These are phyloP conservation scores for Macroteleia sp. DNA, from an alignment of 2,888 invertebrate genomes.

Conservation along the genomic window DNA sequence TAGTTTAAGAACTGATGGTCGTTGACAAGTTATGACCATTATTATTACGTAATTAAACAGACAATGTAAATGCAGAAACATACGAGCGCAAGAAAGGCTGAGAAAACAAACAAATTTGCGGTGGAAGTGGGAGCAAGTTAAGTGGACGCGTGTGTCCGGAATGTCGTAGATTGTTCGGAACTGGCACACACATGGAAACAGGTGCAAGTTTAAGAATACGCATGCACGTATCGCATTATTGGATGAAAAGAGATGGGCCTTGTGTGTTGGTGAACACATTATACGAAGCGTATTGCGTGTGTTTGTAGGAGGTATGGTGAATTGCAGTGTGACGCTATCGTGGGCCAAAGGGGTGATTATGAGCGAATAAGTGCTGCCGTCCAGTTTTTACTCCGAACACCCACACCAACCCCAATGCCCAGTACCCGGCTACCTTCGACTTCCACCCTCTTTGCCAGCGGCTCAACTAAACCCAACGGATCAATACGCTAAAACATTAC, in stretches of 20 bases:
- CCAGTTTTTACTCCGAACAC: too few relatives aligned
- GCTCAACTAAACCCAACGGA: constrained; percentile 79
- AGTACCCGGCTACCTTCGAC: constrained; percentile 67
- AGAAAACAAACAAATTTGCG: too few relatives aligned
- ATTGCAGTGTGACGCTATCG: constrained; percentile 68
- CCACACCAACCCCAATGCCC: constrained; percentile 59
- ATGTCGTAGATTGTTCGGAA: constrained; percentile 16
- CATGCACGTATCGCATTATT: constrained; percentile 38
- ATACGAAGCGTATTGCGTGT: constrained; percentile 46
- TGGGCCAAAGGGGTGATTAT: constrained; percentile 78
- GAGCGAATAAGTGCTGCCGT: constrained; percentile 82
- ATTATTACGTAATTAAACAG: too few relatives aligned
- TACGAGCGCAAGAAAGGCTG: too few relatives aligned
- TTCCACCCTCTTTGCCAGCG: constrained; percentile 70
- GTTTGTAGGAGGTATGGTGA: constrained; percentile 49
- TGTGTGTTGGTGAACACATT: constrained; percentile 49
- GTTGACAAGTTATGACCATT: too few relatives aligned
- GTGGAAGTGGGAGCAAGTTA: constrained; percentile 9
- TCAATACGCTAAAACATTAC: constrained; percentile 83
- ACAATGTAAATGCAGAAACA: too few relatives aligned
- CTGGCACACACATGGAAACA: constrained; percentile 20
- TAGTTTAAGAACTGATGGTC: too few relatives aligned
- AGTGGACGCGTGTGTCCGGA: too few relatives aligned
- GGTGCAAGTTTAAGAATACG: constrained; percentile 48
- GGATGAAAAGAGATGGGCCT: constrained; percentile 54